A percentile compares a stretch with the other conserved stretches of the same genome.
These are phyloP conservation scores for Mastigias papua DNA, from an alignment of 30 jellyfish, hydroid and myxozoan genomes.

Conservation along the genomic window DNA sequence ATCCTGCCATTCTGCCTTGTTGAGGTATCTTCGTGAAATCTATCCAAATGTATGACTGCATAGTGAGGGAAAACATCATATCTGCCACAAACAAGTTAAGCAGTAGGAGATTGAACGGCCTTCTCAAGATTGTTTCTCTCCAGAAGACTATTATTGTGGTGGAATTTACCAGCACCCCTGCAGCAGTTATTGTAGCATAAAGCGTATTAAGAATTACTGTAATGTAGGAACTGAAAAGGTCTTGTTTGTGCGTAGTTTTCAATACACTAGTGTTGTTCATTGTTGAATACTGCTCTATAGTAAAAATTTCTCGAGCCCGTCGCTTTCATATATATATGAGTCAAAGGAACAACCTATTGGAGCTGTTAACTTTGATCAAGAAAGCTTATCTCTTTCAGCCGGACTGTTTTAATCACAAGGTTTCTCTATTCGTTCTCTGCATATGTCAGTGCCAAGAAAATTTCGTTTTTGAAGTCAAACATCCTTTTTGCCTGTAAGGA, in stretches of 20 bases:
- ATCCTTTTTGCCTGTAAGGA: too few species aligned
- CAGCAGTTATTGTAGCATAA: not conserved
- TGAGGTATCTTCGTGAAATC: not conserved
- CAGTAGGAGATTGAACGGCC: not conserved
- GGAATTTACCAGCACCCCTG: not conserved
- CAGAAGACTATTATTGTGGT: not conserved
- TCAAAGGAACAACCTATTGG: too few species aligned
- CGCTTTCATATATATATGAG: too few species aligned
- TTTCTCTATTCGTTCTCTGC: too few species aligned
- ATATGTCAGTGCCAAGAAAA: too few species aligned
- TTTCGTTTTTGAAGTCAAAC: too few species aligned
- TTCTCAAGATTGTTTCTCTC: not conserved
- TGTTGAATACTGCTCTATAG: not conserved
- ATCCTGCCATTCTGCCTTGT: constrained; percentile 8
- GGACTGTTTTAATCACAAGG: too few species aligned
- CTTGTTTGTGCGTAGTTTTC: not conserved
- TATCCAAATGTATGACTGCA: not conserved
- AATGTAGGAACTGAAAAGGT: not conserved
- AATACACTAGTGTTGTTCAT: not conserved
- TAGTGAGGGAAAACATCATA: not conserved
- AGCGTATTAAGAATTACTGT: not conserved
- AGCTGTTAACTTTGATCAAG: too few species aligned
- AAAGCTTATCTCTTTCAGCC: too few species aligned
- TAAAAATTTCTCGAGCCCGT: too few species aligned
- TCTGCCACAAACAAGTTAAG: constrained; percentile 28